A percentile compares a stretch with the other conserved stretches of the same genome.
Conservation (phyloP, 2,888 invertebrate species). For the Spisula solida region DNA sequence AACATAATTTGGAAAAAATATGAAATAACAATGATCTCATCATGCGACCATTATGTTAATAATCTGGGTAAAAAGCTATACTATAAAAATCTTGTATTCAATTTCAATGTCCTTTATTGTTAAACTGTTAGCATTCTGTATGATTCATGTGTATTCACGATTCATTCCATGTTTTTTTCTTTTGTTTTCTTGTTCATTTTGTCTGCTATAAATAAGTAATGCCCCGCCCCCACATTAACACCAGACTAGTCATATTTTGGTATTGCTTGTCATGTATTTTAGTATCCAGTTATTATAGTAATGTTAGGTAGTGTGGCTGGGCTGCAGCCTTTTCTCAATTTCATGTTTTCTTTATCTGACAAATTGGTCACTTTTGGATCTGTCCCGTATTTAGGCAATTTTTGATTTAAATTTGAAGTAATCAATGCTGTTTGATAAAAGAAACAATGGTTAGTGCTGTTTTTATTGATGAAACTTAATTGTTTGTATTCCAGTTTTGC, state of each 20-base stretch:
- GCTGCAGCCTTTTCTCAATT: background rate
- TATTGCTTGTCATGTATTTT: slow-evolving; percentile 11
- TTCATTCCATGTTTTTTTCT: slow-evolving; percentile 27
- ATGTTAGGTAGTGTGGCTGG: slow-evolving; percentile 1
- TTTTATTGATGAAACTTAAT: slow-evolving; percentile 8
- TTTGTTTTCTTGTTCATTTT: slow-evolving; percentile 20
- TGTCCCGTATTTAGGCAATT: background rate
- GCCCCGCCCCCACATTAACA: background rate
- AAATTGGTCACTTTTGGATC: slow-evolving; percentile 15
- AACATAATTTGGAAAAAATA: background rate
- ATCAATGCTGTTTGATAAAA: too few species aligned
- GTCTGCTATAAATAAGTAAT: slow-evolving; percentile 16
- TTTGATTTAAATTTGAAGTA: background rate
- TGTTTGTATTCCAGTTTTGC: background rate
- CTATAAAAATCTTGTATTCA: background rate
- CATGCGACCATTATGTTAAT: background rate
- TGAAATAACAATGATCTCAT: background rate
- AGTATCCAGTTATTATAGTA: background rate
- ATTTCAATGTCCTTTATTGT: slow-evolving; percentile 10
- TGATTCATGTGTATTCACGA: slow-evolving; percentile 15
- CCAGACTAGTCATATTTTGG: slow-evolving; percentile 8
- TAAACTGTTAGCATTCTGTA: slow-evolving; percentile 1
- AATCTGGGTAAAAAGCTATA: background rate
- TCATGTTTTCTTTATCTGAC: slow-evolving; percentile 1
- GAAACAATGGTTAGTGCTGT: background rate